phyloP scores from a whole-genome alignment of 2,888 invertebrate genomes.

The Leucozona laternaria region DNA sequence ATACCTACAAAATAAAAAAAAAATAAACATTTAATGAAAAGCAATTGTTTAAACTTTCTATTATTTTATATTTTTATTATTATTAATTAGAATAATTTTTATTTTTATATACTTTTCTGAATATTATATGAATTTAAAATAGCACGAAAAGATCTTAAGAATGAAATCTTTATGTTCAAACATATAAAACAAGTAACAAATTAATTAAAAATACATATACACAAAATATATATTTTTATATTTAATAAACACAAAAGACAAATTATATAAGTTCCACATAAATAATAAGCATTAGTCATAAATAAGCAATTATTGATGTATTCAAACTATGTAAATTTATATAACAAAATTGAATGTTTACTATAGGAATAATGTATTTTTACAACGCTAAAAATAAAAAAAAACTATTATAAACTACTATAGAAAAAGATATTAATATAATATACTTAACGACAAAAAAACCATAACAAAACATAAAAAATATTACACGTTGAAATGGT shows the following conservation, averaged over 20 bases:
- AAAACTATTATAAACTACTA: slow-evolving; percentile 16
- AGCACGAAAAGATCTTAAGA: slow-evolving; percentile 26
- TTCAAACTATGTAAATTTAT: slow-evolving; percentile 64
- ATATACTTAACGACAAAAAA: slow-evolving; percentile 1
- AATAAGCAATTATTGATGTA: slow-evolving; percentile 63
- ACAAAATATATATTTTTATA: slow-evolving; percentile 68
- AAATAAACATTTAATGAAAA: slow-evolving; percentile 43
- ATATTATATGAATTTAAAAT: background rate
- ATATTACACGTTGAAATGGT: slow-evolving; percentile 24
- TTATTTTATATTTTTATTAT: slow-evolving; percentile 5
- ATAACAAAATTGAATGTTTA: slow-evolving; percentile 53
- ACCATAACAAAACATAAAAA: slow-evolving; percentile 7
- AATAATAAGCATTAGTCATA: slow-evolving; percentile 32
- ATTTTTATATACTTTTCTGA: slow-evolving; percentile 6
- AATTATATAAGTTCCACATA: slow-evolving; percentile 36
- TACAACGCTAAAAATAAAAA: slow-evolving; percentile 64
- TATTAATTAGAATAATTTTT: slow-evolving; percentile 9
- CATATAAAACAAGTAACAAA: slow-evolving; percentile 10
- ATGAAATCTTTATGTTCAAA: slow-evolving; percentile 11
- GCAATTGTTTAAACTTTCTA: slow-evolving; percentile 57
- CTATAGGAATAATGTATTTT: slow-evolving; percentile 70
- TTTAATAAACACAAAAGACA: slow-evolving; percentile 15
- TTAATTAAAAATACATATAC: slow-evolving; percentile 12
- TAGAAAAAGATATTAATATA: slow-evolving; percentile 27
- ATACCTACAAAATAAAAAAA: slow-evolving; percentile 5